phyloP scores from a whole-genome alignment of 2,797 vertebrate genomes.

The Oryzias sinensis region DNA sequence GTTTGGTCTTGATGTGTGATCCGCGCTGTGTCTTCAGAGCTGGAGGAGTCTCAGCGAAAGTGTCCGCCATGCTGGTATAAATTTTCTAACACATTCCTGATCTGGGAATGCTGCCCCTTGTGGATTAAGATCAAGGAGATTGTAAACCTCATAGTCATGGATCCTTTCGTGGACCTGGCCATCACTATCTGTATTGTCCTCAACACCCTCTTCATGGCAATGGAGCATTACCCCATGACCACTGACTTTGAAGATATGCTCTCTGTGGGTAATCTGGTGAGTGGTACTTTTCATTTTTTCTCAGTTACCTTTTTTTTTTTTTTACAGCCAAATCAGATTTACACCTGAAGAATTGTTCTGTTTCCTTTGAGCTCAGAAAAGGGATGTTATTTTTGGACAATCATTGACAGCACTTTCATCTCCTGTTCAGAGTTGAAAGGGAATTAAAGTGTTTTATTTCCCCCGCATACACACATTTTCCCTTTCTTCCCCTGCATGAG shows the following conservation, averaged over 20 bases:
- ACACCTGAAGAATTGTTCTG: conserved; percentile 19
- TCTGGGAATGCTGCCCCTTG: conserved; percentile 92
- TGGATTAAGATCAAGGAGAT: conserved; percentile 98
- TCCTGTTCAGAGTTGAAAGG: conserved; percentile 36
- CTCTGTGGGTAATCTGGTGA: conserved; percentile 95
- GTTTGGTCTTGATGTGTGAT: conserved; percentile 68
- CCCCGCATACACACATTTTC: neutral
- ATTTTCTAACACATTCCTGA: conserved; percentile 96
- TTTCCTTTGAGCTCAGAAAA: conserved; percentile 24
- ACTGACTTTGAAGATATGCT: conserved; percentile 87
- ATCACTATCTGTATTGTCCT: conserved; percentile 99
- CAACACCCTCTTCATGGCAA: conserved; percentile 98
- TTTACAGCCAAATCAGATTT: conserved; percentile 6
- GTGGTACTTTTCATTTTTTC: conserved; percentile 35
- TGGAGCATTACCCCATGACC: conserved; percentile 99
- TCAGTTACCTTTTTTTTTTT: neutral
- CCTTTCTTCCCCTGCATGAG: conserved; percentile 26
- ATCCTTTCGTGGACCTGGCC: conserved; percentile 96
- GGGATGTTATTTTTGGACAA: conserved; percentile 52
- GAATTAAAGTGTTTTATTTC: conserved; percentile 24
- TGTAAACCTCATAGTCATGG: conserved; percentile 95
- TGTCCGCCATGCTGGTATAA: conserved; percentile 99
- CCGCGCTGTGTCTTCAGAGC: conserved; percentile 81
- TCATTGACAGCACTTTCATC: conserved; percentile 49
- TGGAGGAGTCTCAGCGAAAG: conserved; percentile 97